These are phyloP conservation scores for Gonatopus flavifemur DNA, from an alignment of 1,140 invertebrate genomes.

Conservation along the genomic window DNA sequence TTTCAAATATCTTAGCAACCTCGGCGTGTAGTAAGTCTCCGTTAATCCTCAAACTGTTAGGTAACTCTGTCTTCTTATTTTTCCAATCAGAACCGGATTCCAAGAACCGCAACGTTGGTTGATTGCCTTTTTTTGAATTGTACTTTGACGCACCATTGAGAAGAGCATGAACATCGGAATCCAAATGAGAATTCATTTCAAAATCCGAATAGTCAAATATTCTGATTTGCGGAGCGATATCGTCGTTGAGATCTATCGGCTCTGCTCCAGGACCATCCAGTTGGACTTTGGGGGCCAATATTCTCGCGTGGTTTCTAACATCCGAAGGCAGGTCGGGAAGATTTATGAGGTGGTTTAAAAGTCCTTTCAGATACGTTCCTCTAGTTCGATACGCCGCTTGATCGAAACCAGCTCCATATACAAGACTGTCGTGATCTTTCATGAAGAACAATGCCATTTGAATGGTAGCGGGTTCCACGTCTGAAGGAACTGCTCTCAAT, in stretches of 20 bases:
- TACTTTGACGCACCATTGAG: too few relatives aligned
- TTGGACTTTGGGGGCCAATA: background rate
- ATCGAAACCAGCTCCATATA: constrained; percentile 12
- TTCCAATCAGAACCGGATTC: background rate
- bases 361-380: constrained; percentile 9
- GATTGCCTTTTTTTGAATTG: too few relatives aligned
- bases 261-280: constrained; percentile 8
- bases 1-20: too few relatives aligned
- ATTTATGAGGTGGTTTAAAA: constrained; percentile 8
- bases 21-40: too few relatives aligned
- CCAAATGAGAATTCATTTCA: too few relatives aligned
- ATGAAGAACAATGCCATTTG: constrained; percentile 15
- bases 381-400: constrained; percentile 15
- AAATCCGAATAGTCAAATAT: background rate
- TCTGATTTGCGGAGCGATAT: background rate
- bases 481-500: constrained; percentile 7
- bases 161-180: background rate
- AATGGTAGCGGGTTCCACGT: too few relatives aligned
- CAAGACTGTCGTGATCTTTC: constrained; percentile 6
- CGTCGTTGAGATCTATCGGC: constrained; percentile 10
- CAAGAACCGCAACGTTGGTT: background rate
- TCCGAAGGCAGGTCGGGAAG: constrained; percentile 7
- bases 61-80: background rate
- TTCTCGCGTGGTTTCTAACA: background rate
- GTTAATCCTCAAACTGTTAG: background rate